Base-by-base conservation (phyloP, 1,140 invertebrate species). In the Orussus abietinus region DNA sequence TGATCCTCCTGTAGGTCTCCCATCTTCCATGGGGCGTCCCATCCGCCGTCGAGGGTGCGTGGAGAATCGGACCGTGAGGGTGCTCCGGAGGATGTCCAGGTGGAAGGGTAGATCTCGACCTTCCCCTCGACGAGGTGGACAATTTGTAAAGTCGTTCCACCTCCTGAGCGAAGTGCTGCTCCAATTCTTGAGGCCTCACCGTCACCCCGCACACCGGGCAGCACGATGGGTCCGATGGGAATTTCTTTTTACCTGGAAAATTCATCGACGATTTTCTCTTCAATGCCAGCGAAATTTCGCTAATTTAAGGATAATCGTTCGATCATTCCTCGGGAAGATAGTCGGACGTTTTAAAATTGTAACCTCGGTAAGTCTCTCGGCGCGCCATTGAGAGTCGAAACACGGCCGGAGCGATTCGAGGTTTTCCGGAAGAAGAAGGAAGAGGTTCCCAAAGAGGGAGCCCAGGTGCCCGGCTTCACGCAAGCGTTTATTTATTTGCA, bases 1-100 rank as follows among this genome's bases (percentile, higher is more conserved):
- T 82, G 46, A 92, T 86, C 51, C 88, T 75, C 63, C 89, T 83
- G 65, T 89, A 90, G 13, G 86, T 88, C 80, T 89, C 86, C 85
- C 85, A 88, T 60, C 87, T 72, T 38, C 85, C 84, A 49, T 88
- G 83, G 43, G 82, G 80, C 53, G 80, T 78, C 2, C 75, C 75
- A 55, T 81, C 80, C 13, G 68, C 72, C 48, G 70, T 68, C 47
- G 75, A 75, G 42, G 70, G 59, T 39, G 74, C 78, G 54, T 73
- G 68, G n/a, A 70, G 43, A 51, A 72, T 57, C 17, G 61, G 53
- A 14, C 53, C 66, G 59, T 76, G 75, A 40, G 62, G 69, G 57
- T 69, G 78, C 55, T 75, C 72, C 50, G 71, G 73, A 46, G 71
- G 70, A 22, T 71, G 74, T 21, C 63, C 44, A 30, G 70, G 66